phyloP scores from a whole-genome alignment of 92 coral and sea anemone genomes.

The Diadumene lineata region DNA sequence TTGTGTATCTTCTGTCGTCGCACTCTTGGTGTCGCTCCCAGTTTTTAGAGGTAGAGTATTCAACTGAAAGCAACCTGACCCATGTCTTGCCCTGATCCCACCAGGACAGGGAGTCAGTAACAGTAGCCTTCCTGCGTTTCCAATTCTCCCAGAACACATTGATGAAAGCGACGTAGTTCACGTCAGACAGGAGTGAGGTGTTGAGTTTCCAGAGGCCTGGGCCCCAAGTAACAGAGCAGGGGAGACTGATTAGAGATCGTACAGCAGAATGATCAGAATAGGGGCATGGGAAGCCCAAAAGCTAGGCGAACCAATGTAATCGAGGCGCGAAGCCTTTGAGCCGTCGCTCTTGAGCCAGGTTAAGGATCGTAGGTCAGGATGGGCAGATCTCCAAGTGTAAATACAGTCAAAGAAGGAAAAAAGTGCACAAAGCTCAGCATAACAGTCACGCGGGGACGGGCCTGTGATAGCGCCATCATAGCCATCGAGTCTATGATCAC shows the following conservation, averaged over 20 bases:
- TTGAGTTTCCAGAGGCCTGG: constrained; percentile 35
- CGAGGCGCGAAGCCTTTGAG: constrained; percentile 62
- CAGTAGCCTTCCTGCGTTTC: background rate
- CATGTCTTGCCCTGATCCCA: constrained; percentile 44
- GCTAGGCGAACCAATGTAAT: constrained; percentile 19
- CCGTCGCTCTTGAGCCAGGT: no score
- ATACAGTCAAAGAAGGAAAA: constrained; percentile 10
- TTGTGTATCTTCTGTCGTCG: no score
- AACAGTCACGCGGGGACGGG: background rate
- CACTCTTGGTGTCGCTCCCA: no score
- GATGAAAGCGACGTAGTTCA: background rate
- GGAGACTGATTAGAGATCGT: background rate
- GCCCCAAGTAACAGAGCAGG: background rate
- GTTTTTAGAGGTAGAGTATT: background rate
- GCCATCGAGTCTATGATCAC: constrained; percentile 8
- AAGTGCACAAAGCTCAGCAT: background rate
- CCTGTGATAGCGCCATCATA: background rate
- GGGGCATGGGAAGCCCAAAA: constrained; percentile 7
- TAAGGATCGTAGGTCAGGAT: constrained; percentile 15
- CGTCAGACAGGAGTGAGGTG: background rate
- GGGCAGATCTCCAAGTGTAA: constrained; percentile 47
- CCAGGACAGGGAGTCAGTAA: constrained; percentile 15
- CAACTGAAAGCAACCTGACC: background rate
- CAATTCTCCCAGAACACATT: background rate
- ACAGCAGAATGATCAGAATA: constrained; percentile 23